Base-by-base conservation (phyloP, 2,888 invertebrate genomes). In the Ethmia dodecea region DNA sequence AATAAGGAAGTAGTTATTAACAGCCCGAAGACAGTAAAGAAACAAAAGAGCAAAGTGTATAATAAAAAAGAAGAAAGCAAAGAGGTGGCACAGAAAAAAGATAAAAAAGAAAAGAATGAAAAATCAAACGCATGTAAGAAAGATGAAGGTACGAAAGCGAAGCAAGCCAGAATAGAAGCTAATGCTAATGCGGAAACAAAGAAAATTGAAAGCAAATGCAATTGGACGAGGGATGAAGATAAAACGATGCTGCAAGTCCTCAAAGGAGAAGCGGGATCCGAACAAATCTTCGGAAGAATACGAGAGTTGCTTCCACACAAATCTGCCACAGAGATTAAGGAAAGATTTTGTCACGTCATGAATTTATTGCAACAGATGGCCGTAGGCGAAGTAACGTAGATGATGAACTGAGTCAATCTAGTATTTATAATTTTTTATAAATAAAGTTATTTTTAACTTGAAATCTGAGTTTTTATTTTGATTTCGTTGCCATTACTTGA, bases 221-320 rank as follows among this genome's bases (percentile, higher is more conserved):
- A 28, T 46, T 95, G 94, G 94, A 92, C 92, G 0, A 86, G 94
- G 35, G 93, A 94, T 33, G 95, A 95, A 59, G 95, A 95, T 65
- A 93, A 92, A 67, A 89, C 93, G 9, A 91, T 95, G 72, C 72
- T 95, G 22, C 90, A 93, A 68, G 92, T 92, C 35, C 88, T 94
- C 42, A 93, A 94, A 63, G 88, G 89, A 3, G 92, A 93, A 45
- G 54, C 80, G 5, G 87, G 90, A 29, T 89, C 90, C 0, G 90
- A 92, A 43, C 87, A 89, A 46, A 89, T 91, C 4, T 90, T 92
- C 42, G 75, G 79, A 13, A 81, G 86, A 35, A 89, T 91, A 18
- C 74, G 86, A 3, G 67, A 87, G 37, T 49, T 87, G 22, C 61
- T 91, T 2, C 88, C 89, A 3, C 87, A 88, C 45, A 70, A 91